A percentile compares a stretch with the other conserved stretches of the same genome.
phyloP scores from a whole-genome alignment of 2,888 invertebrate genomes.

The Stegana nigrithorax region DNA sequence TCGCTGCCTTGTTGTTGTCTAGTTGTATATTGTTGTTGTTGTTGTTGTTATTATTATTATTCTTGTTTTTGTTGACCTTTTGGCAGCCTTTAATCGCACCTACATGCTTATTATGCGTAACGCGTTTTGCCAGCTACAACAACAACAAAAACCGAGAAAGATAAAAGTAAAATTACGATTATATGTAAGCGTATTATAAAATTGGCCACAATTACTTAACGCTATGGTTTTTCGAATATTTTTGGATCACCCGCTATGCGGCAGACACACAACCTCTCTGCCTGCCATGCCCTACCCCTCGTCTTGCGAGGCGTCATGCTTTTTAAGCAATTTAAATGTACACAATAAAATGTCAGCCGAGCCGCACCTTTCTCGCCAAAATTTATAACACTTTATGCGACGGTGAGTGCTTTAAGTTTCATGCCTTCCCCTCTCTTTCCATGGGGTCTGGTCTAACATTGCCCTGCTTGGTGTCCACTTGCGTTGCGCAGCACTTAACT shows the following conservation, averaged over 20 bases:
- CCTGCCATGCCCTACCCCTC: background rate
- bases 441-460: too few species aligned
- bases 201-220: slow-evolving; percentile 1
- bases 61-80: too few species aligned
- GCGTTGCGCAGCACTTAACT: slow-evolving; percentile 11
- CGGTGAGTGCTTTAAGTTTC: background rate
- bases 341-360: slow-evolving; percentile 32
- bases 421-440: slow-evolving; percentile 21
- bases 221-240: background rate
- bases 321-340: background rate
- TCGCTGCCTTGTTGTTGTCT: background rate
- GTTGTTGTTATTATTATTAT: too few species aligned
- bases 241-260: too few species aligned
- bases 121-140: background rate
- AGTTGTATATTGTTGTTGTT: too few species aligned
- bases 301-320: background rate
- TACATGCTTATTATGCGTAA: background rate
- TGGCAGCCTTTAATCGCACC: too few species aligned
- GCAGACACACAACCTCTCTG: background rate
- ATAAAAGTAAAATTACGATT: background rate
- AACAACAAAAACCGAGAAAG: background rate
- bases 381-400: slow-evolving; percentile 50
- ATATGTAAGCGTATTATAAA: background rate
- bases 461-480: too few species aligned
- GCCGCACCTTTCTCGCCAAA: slow-evolving; percentile 36